phyloP scores from a whole-genome alignment of 2,113 vertebrate species.

The Lagopus leucura region DNA sequence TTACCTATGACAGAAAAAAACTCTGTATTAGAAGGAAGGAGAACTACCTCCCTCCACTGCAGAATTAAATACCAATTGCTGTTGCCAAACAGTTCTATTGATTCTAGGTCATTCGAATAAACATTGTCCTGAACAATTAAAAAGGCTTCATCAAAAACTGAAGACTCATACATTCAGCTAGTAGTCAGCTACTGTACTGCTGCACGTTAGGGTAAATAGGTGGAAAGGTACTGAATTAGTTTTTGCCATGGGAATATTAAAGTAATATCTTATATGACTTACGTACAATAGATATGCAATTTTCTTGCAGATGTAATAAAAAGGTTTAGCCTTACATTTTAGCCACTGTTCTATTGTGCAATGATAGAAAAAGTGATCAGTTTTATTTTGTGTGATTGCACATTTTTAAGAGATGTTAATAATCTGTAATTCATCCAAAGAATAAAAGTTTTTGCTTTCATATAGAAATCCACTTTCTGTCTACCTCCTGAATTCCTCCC shows the following conservation, averaged over 20 bases:
- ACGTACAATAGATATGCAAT: accelerated
- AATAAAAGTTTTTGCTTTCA: background rate
- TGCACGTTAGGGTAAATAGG: background rate
- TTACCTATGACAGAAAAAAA: constrained; percentile 1
- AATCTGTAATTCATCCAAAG: background rate
- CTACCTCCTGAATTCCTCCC: background rate
- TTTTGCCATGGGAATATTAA: background rate
- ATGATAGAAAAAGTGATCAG: background rate
- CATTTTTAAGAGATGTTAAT: background rate
- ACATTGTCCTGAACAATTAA: background rate
- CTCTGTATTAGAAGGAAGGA: background rate
- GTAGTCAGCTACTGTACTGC: background rate
- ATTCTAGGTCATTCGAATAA: constrained; percentile 15
- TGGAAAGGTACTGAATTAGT: background rate
- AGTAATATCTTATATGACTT: background rate
- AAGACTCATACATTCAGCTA: background rate
- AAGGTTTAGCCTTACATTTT: background rate
- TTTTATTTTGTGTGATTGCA: background rate
- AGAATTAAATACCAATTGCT: constrained; percentile 29
- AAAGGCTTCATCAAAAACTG: constrained; percentile 5
- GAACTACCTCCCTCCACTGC: background rate
- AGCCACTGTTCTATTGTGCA: background rate
- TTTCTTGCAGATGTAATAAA: background rate
- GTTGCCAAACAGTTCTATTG: constrained; percentile 8
- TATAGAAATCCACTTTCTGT: background rate